Evolutionary conservation across 2,113 vertebrate genomes (phyloP).

Genomic region (Notarius quadriscutis): DNA sequence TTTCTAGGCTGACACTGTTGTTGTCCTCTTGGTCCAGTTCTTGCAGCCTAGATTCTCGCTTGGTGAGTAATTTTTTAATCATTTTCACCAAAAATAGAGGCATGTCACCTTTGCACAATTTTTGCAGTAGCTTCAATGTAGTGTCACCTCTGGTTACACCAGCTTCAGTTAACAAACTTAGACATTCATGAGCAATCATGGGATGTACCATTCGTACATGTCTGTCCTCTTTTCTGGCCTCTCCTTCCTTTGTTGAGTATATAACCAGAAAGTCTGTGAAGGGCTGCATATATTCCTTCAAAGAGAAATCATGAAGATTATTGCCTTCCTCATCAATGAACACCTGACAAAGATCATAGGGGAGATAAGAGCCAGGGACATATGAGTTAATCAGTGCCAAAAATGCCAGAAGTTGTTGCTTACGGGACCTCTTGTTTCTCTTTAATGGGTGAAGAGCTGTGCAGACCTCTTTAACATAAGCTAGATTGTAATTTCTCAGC

Average conservation of each 20-base stretch:
- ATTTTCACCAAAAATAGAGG: not conserved
- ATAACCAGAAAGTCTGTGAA: slow-evolving; percentile 38
- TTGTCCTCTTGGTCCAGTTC: not conserved
- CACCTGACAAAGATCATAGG: slow-evolving; percentile 50
- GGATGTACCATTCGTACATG: slow-evolving; percentile 51
- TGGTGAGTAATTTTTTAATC: slow-evolving; percentile 54
- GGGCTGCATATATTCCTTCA: slow-evolving; percentile 51
- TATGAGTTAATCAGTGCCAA: slow-evolving; percentile 56
- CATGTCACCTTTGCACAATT: not conserved
- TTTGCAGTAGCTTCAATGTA: not conserved
- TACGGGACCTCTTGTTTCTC: not conserved
- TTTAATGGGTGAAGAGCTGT: fast-evolving
- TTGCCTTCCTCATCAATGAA: slow-evolving; percentile 44
- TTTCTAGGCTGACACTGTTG: not conserved
- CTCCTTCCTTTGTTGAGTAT: slow-evolving; percentile 13
- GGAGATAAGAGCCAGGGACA: slow-evolving; percentile 48
- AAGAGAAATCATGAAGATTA: not conserved
- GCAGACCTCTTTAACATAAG: not conserved
- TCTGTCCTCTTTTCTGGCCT: not conserved
- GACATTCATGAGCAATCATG: slow-evolving; percentile 35
- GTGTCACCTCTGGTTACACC: slow-evolving; percentile 49
- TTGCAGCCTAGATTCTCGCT: slow-evolving; percentile 26
- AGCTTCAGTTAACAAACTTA: not conserved
- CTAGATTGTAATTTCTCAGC: slow-evolving; percentile 18
- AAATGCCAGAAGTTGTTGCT: slow-evolving; percentile 50